These are phyloP conservation scores for Atlantisia rogersi DNA, from an alignment of 2,113 vertebrate species.

Conservation along the genomic window DNA sequence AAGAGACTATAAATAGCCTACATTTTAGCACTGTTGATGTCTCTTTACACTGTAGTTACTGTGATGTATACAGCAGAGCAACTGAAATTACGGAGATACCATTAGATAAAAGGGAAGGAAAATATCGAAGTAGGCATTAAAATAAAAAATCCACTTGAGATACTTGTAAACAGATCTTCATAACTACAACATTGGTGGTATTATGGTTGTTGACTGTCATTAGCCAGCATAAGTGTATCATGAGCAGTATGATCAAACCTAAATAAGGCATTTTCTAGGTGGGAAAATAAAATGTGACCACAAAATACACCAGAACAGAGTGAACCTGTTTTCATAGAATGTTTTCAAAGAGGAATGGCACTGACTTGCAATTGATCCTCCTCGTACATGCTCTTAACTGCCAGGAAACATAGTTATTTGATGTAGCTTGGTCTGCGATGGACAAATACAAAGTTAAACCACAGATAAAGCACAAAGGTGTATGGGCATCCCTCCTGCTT, in stretches of 20 bases:
- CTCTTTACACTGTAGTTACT: conserved; percentile 36
- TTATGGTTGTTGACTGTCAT: neutral
- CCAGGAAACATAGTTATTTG: neutral
- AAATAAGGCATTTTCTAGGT: neutral
- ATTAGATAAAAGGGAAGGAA: conserved; percentile 7
- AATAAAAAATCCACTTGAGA: neutral
- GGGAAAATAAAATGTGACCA: neutral
- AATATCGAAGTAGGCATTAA: neutral
- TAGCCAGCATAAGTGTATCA: neutral
- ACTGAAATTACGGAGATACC: conserved; percentile 35
- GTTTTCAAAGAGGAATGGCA: neutral
- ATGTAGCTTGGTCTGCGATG: neutral
- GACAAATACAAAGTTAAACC: neutral
- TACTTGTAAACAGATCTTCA: conserved; percentile 58
- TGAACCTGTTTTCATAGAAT: neutral
- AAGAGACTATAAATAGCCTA: neutral
- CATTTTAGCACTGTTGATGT: conserved; percentile 13
- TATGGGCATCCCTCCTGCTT: neutral
- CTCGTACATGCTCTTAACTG: neutral
- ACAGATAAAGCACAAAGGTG: neutral
- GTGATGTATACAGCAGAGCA: conserved; percentile 9
- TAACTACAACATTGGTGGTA: conserved; percentile 9
- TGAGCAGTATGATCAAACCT: neutral
- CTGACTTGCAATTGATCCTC: neutral
- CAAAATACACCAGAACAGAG: neutral